Evolutionary conservation across 2,797 vertebrate genomes (phyloP), one percentile per base, ranked within the genome.

Genomic region (Poecilia gillii): DNA sequence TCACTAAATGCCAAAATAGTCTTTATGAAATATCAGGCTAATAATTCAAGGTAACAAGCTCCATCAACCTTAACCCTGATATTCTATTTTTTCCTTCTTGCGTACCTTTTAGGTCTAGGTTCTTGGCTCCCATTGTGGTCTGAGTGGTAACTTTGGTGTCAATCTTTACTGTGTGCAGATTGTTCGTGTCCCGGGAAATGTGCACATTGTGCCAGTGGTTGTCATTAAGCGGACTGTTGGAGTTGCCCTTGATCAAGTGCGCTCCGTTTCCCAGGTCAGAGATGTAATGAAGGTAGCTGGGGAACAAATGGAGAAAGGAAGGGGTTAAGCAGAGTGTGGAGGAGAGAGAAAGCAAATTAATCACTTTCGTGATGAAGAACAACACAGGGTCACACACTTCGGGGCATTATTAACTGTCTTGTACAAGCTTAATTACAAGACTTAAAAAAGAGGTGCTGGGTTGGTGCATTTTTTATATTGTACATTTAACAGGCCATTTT

Each of bases 131-230:
- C 20, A 96, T 97, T 6, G 98, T 99, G 90, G 98, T 99, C 90
- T 99, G 98, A 0, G 98, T 99, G 64, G 98, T 99, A 93, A 99
- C 97, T 94, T 99, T 99, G 25, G 97, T 99, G 94, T 99, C 98
- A 20, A 99, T 99, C 94, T 99, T 99, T 74, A 99, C 98, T 0
- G 97, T 99, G 90, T 99, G 98, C 49, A 99, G 97, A 84, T 99
- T 99, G 96, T 97, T 99, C 68, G 97, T 99, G 91, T 99, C 98
- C 74, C 98, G 91, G 47, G 98, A 99, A 88, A 99, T 99, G 96
- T 99, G 98, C 80, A 99, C 98, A 1, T 99, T 99, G 86, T 99
- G 98, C 98, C 98, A 99, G 92, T 99, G 98, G 93, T 99, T 99
- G 95, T 99, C 98, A 72, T 99, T 99, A 20, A 99, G 95, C 49